These are phyloP conservation scores for Holacanthella duospinosa DNA, from an alignment of 2,888 invertebrate species.

Conservation along the genomic window DNA sequence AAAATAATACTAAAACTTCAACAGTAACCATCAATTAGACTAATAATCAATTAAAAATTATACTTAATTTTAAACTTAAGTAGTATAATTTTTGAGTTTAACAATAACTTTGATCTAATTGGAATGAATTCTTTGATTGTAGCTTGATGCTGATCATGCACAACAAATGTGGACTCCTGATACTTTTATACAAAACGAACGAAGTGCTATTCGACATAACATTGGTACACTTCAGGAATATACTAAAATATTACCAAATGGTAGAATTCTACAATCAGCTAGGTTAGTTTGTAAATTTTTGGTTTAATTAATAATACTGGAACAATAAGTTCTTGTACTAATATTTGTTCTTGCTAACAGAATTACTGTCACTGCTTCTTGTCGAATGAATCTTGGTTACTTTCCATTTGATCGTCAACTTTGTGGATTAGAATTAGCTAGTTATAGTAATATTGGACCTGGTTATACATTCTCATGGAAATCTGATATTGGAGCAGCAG, in stretches of 20 bases:
- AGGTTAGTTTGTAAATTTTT: not conserved
- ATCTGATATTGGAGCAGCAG: not conserved
- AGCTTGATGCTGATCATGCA: conserved; percentile 21
- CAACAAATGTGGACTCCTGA: conserved; percentile 27
- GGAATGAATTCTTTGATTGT: conserved; percentile 9
- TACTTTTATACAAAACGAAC: conserved; percentile 23
- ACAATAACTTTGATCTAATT: too few relatives aligned
- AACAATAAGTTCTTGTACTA: conserved; percentile 11
- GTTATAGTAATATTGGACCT: conserved; percentile 54
- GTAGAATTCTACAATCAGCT: conserved; percentile 5
- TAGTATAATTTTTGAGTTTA: too few relatives aligned
- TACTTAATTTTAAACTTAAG: too few relatives aligned
- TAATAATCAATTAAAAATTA: too few relatives aligned
- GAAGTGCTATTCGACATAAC: conserved; percentile 13
- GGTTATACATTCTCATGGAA: not conserved
- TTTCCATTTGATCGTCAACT: conserved; percentile 93
- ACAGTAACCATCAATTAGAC: too few relatives aligned
- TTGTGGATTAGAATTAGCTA: conserved; percentile 91
- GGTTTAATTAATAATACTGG: too few relatives aligned
- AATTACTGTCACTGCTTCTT: conserved; percentile 87
- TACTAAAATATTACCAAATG: conserved; percentile 17
- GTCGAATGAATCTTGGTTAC: conserved; percentile 91
- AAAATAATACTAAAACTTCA: too few relatives aligned
- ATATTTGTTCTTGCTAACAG: conserved; percentile 48
- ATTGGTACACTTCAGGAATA: conserved; percentile 18